Percentiles rank a stretch among this genome's conserved stretches.
Conservation (phyloP, 2,113 vertebrate species). For the Oxyura jamaicensis region DNA sequence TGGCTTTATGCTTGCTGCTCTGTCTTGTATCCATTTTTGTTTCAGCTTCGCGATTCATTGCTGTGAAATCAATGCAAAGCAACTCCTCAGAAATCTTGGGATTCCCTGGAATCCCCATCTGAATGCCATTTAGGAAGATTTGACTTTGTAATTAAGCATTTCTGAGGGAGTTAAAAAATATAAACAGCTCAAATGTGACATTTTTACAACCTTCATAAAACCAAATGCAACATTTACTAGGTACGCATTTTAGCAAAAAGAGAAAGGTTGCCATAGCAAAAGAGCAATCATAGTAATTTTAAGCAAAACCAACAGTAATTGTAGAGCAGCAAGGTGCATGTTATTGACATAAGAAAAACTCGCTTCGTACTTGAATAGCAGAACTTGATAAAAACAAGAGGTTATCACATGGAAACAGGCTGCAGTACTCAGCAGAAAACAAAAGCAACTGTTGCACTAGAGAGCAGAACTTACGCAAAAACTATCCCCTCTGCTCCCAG, state of each 20-base stretch:
- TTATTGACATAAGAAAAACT: background rate
- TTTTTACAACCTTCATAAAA: slow-evolving; percentile 59
- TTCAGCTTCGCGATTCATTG: background rate
- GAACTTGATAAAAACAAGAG: background rate
- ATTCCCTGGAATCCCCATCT: background rate
- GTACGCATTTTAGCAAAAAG: background rate
- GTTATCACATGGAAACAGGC: background rate
- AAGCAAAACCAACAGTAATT: background rate
- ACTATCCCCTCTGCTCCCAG: accelerated
- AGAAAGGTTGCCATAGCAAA: background rate
- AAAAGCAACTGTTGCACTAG: background rate
- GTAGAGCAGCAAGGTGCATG: background rate
- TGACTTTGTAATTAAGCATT: slow-evolving; percentile 20
- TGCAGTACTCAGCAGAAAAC: background rate
- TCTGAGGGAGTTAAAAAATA: slow-evolving; percentile 45
- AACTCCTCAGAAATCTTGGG: background rate
- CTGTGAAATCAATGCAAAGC: background rate
- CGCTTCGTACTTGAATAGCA: background rate
- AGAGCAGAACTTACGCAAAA: background rate
- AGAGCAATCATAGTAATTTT: background rate
- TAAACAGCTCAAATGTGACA: slow-evolving; percentile 22
- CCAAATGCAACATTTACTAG: slow-evolving; percentile 28
- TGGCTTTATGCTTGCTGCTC: background rate
- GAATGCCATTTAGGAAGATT: background rate
- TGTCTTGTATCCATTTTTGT: slow-evolving; percentile 6